phyloP scores from a whole-genome alignment of 2,888 invertebrate species.

The Drosophila borborema region DNA sequence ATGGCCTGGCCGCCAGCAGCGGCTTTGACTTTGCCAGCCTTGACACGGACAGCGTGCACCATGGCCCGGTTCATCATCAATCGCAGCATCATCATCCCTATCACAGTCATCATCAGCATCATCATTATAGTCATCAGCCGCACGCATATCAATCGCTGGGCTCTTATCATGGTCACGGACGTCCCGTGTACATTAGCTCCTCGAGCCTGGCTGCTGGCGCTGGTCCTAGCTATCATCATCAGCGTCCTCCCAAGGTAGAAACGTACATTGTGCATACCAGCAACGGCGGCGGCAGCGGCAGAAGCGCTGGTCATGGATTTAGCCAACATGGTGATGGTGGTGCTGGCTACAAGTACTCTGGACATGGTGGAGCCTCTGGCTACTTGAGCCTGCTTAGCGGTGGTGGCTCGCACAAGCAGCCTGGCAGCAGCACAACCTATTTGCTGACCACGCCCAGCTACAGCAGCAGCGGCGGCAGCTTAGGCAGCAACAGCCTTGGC shows the following conservation, averaged over 20 bases:
- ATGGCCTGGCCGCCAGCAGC: constrained; percentile 46
- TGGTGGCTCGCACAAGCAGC: constrained; percentile 49
- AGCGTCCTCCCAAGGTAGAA: constrained; percentile 67
- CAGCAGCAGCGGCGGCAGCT: constrained; percentile 29
- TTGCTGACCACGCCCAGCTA: constrained; percentile 46
- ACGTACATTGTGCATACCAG: constrained; percentile 72
- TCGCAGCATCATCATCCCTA: constrained; percentile 16
- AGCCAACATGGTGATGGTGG: constrained; percentile 5
- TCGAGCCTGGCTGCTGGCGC: constrained; percentile 12
- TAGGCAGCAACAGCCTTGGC: not conserved
- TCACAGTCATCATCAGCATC: constrained; percentile 26
- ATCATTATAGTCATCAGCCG: constrained; percentile 28
- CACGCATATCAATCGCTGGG: constrained; percentile 21
- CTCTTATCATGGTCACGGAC: constrained; percentile 48
- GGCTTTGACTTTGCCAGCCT: constrained; percentile 55
- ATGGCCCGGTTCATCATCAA: constrained; percentile 17
- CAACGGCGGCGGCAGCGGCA: constrained; percentile 16
- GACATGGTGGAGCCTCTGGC: constrained; percentile 26
- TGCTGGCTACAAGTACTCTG: constrained; percentile 46
- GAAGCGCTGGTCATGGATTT: constrained; percentile 4
- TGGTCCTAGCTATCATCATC: constrained; percentile 33
- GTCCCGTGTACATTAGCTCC: constrained; percentile 43
- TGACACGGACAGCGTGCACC: constrained; percentile 34
- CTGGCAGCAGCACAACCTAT: constrained; percentile 42
- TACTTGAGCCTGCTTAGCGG: constrained; percentile 39